Evolutionary conservation across 1,140 invertebrate genomes (phyloP), one percentile per base, ranked within the genome.

Genomic region (Calephelis virginiensis): DNA sequence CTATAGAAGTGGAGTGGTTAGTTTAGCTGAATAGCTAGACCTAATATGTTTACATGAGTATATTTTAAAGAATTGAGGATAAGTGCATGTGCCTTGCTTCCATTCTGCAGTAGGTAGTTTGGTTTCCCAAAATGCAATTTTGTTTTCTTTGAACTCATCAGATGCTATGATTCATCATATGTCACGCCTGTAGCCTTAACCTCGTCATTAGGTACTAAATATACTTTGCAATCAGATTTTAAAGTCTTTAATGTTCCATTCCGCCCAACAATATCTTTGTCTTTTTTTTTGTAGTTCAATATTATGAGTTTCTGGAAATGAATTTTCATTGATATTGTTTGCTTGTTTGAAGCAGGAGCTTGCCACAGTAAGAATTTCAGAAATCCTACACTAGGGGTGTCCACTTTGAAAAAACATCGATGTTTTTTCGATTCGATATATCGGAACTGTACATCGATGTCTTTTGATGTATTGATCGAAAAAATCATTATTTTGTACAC

Each of bases 321-420:
- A 17, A 17, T 17, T 17, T 17, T 17, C 1, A 17, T 17, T 17
- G 17, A 3, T 17, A 17, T 17, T 17, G 17, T 17, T 17, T 17
- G 17, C 1, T 3, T 17, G 3, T 17, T 3, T 17, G n/a, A n/a
- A n/a, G n/a, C n/a, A n/a, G n/a, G n/a, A 1, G 17, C 3, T 17
- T 17, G 17, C 17, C 17, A 17, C 17, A 3, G 17, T 17, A 17
- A 17, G 13, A 3, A 17, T 17, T 17, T 3, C 3, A 17, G 17
- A 3, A 17, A 17, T 17, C 17, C 17, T 17, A 17, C 17, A 17
- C 17, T 56, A 56, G n/a, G 50, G 12, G 50, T 56, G 50, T n/a
- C 50, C 50, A 56, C 50, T 56, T 56, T 13, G 50, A 56, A 56
- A 56, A 56, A 56, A 56, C 50, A 56, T 56, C n/a, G 12, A 56